Evolutionary conservation across 92 coral and sea anemone species (phyloP).

Genomic region (Porites rus): DNA sequence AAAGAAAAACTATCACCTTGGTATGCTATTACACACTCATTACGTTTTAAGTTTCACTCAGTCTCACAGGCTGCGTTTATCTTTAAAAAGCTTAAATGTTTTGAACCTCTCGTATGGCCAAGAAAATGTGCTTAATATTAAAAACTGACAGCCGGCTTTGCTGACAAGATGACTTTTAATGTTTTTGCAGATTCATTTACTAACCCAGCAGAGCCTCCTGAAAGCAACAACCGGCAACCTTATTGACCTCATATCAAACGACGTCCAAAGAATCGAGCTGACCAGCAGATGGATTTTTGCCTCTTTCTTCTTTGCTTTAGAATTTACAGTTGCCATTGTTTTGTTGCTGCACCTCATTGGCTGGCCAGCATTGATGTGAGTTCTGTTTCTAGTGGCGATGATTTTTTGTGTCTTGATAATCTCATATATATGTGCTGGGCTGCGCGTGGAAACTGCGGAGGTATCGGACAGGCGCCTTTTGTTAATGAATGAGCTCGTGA

Average conservation of each 20-base stretch:
- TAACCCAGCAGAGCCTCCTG: conserved; percentile 16
- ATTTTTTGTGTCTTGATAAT: neutral
- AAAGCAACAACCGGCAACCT: conserved; percentile 8
- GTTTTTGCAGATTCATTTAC: conserved; percentile 7
- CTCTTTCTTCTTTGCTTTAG: neutral
- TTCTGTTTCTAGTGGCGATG: neutral
- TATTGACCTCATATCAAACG: conserved; percentile 19
- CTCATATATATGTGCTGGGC: neutral
- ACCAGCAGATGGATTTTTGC: conserved; percentile 1
- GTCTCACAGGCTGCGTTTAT: no score
- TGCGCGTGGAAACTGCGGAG: conserved; percentile 19
- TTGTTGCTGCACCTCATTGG: conserved; percentile 14
- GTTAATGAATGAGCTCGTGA: conserved; percentile 10
- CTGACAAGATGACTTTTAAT: no score
- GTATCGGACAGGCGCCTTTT: conserved; percentile 23
- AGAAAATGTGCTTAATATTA: no score
- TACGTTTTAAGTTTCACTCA: no score
- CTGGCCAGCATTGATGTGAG: conserved; percentile 19
- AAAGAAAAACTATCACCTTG: no score
- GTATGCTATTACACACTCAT: no score
- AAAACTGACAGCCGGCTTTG: no score
- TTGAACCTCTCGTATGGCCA: no score
- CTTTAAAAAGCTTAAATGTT: no score
- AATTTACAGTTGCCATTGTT: neutral
- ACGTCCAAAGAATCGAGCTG: conserved; percentile 21